Percentiles rank a stretch among this genome's conserved stretches.
phyloP scores from a whole-genome alignment of 2,888 invertebrate genomes.

The Clistopyga incitator region DNA sequence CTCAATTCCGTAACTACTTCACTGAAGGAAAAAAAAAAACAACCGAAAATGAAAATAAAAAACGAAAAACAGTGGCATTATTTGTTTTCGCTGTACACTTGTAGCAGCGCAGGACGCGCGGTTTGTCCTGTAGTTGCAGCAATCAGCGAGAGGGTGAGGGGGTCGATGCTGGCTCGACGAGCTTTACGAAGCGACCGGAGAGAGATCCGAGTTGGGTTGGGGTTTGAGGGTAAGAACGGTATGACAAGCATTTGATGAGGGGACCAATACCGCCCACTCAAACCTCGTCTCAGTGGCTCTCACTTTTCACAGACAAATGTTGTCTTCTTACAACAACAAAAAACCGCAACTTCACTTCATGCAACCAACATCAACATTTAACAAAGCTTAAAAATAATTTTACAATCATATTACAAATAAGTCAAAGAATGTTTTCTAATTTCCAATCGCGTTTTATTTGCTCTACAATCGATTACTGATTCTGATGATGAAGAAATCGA shows the following conservation, averaged over 20 bases:
- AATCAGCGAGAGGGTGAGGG: slow-evolving; percentile 54
- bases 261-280: slow-evolving; percentile 81
- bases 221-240: slow-evolving; percentile 81
- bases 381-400: neutral
- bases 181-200: slow-evolving; percentile 76
- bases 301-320: slow-evolving; percentile 59
- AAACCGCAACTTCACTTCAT: neutral
- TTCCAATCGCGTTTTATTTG: too few relatives aligned
- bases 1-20: neutral
- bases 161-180: slow-evolving; percentile 65
- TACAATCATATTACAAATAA: slow-evolving; percentile 1
- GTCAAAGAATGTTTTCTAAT: too few relatives aligned
- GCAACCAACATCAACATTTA: neutral
- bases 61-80: slow-evolving; percentile 15
- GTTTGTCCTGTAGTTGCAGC: slow-evolving; percentile 30
- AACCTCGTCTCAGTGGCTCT: slow-evolving; percentile 79
- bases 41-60: neutral
- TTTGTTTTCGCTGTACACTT: slow-evolving; percentile 19
- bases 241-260: slow-evolving; percentile 83
- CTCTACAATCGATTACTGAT: too few relatives aligned
- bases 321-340: neutral
- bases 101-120: slow-evolving; percentile 11
- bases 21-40: neutral
- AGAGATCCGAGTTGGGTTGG: slow-evolving; percentile 75
- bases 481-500: too few relatives aligned